Conservation (phyloP, 2,888 invertebrate genomes). For the Xylota segnis region DNA sequence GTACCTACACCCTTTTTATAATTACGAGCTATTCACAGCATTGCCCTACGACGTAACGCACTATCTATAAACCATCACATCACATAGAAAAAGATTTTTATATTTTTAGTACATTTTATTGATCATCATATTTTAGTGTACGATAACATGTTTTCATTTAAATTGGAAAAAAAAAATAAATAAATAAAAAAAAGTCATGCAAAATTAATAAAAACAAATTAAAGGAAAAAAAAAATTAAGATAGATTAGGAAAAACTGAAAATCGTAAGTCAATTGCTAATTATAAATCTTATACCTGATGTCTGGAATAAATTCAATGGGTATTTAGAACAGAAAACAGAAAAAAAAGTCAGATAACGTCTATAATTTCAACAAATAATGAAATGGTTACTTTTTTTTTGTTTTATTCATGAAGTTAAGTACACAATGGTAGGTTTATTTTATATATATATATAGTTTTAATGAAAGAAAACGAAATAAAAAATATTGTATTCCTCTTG, state of each 20-base stretch:
- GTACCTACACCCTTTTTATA: too few relatives aligned
- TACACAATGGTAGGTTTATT: conserved; percentile 29
- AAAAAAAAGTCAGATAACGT: conserved; percentile 29
- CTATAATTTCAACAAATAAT: conserved; percentile 57
- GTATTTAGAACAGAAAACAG: conserved; percentile 36
- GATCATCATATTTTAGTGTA: conserved; percentile 46
- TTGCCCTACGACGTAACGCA: neutral
- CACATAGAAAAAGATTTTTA: conserved; percentile 41
- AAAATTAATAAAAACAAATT: conserved; percentile 53
- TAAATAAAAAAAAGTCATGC: conserved; percentile 62
- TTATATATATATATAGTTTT: too few relatives aligned
- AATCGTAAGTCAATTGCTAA: conserved; percentile 27
- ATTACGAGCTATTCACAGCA: too few relatives aligned
- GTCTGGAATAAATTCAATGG: conserved; percentile 60
- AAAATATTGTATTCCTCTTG: conserved; percentile 42
- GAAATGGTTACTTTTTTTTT: conserved; percentile 48
- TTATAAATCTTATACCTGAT: conserved; percentile 56
- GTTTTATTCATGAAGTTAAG: conserved; percentile 30
- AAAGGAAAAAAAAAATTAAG: conserved; percentile 14
- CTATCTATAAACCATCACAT: conserved; percentile 7
- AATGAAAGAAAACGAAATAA: conserved; percentile 18
- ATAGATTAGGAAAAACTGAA: conserved; percentile 25
- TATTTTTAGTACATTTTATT: conserved; percentile 70
- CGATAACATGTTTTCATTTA: conserved; percentile 47
- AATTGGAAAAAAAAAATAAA: conserved; percentile 24